A percentile compares a stretch with the other conserved stretches of the same genome.
phyloP scores from a whole-genome alignment of 2,113 vertebrate species.

The Speoplatyrhinus poulsoni region DNA sequence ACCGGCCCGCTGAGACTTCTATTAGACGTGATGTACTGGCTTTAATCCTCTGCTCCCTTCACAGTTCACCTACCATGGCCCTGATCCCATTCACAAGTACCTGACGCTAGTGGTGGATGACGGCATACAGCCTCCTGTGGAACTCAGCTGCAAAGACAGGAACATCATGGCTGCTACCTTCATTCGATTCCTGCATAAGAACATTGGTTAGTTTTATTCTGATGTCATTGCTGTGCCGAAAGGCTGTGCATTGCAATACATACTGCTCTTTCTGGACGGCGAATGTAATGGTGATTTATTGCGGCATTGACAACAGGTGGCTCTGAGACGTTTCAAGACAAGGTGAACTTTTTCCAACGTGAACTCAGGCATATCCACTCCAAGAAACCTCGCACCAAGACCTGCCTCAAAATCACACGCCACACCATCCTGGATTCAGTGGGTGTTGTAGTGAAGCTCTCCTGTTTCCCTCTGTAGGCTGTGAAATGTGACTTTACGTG shows the following conservation, averaged over 20 bases:
- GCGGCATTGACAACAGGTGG: slow-evolving; percentile 79
- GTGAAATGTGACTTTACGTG: background rate
- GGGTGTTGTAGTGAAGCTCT: slow-evolving; percentile 35
- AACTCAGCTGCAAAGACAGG: slow-evolving; percentile 97
- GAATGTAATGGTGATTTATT: slow-evolving; percentile 14
- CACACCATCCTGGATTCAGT: slow-evolving; percentile 91
- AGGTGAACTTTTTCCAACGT: slow-evolving; percentile 96
- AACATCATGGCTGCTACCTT: slow-evolving; percentile 99
- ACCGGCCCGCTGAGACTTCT: background rate
- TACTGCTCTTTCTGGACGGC: no score
- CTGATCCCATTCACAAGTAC: slow-evolving; percentile 93
- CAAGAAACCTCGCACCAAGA: slow-evolving; percentile 93
- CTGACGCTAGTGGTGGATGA: slow-evolving; percentile 96
- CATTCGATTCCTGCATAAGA: slow-evolving; percentile 96
- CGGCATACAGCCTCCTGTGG: slow-evolving; percentile 96
- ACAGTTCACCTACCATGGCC: slow-evolving; percentile 94
- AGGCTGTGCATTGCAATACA: background rate
- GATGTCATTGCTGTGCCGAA: background rate
- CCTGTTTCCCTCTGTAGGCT: background rate
- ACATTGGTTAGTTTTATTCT: slow-evolving; percentile 85
- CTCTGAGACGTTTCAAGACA: slow-evolving; percentile 98
- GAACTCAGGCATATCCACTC: slow-evolving; percentile 94
- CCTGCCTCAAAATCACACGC: slow-evolving; percentile 91
- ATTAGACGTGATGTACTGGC: background rate
- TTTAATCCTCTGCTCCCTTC: background rate